Evolutionary conservation across 2,797 vertebrate genomes (phyloP), one percentile per base, ranked within the genome.

Genomic region (Anisognathus igniventris): DNA sequence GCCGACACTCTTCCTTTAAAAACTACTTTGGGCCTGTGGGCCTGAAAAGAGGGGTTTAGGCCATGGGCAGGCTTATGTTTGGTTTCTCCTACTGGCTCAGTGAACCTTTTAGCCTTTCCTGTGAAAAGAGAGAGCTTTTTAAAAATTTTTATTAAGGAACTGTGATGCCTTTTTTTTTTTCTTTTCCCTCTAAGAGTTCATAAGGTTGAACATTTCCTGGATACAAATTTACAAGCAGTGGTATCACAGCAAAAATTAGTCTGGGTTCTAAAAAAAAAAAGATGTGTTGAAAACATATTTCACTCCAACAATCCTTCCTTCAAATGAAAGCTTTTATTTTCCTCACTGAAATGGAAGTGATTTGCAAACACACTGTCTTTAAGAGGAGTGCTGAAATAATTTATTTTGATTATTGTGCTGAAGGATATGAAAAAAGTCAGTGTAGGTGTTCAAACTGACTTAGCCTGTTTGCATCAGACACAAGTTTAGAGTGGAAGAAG

Each of bases 401-500:
- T 73, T 37, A 40, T 61, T 90, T 85, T 90, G 66, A 78, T 85
- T 79, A 50, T 35, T 57, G 42, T 60, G 66, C 51, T 71, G 21
- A 45, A 58, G 35, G 44, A 51, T 56, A 88, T 35, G 54, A 78
- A 84, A 68, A 50, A 81, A 53, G 35, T 81, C 56, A 53, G 47
- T 40, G 73, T 66, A 88, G 88, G 80, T 92, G 64, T 94, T 93
- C 47, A 66, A 72, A 91, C 0, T 84, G 76, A 76, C 85, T 90
- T 88, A 83, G 68, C 14, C 53, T 92, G 50, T 90, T 90, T 86
- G 78, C 79, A 95, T 92, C 87, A 93, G 78, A 77, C 72, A 76
- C 5, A 40, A 62, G 75, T 82, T 70, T 8, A 60, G n/a, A 93
- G 51, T 39, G 44, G 72, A 94, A 73, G 73, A 84, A 74, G 54